phyloP scores from a whole-genome alignment of 2,797 vertebrate species.

The Syndactyla subalaris region DNA sequence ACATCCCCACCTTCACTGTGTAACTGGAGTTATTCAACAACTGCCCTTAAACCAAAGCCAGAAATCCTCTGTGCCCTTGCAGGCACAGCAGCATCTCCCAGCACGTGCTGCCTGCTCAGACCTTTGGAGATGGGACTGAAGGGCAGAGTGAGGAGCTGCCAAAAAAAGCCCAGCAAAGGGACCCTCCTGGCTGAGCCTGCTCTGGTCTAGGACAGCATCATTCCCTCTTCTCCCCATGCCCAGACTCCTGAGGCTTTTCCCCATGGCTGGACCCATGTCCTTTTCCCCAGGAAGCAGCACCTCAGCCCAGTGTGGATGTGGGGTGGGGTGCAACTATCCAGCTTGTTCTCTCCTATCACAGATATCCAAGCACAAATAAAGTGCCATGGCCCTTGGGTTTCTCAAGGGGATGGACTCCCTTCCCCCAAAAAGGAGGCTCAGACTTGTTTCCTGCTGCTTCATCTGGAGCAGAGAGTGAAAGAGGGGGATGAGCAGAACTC shows the following conservation, averaged over 20 bases:
- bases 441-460: too few species aligned
- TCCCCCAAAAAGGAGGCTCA: too few species aligned
- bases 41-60: neutral
- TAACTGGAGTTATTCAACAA: neutral
- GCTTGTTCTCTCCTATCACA: neutral
- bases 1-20: neutral
- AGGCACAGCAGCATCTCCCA: neutral
- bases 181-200: neutral
- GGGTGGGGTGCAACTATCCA: neutral
- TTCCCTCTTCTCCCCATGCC: neutral
- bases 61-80: neutral
- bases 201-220: accelerated
- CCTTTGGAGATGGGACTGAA: neutral
- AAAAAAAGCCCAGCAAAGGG: neutral
- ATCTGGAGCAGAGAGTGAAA: too few species aligned
- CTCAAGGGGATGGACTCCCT: too few species aligned
- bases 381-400: neutral
- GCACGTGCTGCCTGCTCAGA: neutral
- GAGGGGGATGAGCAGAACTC: too few species aligned
- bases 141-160: neutral
- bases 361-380: neutral
- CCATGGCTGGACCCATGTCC: accelerated
- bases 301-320: neutral
- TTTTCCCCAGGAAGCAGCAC: neutral
- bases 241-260: neutral